Evolutionary conservation across 2,797 vertebrate species (phyloP).

Genomic region (Loris lydekkerianus): DNA sequence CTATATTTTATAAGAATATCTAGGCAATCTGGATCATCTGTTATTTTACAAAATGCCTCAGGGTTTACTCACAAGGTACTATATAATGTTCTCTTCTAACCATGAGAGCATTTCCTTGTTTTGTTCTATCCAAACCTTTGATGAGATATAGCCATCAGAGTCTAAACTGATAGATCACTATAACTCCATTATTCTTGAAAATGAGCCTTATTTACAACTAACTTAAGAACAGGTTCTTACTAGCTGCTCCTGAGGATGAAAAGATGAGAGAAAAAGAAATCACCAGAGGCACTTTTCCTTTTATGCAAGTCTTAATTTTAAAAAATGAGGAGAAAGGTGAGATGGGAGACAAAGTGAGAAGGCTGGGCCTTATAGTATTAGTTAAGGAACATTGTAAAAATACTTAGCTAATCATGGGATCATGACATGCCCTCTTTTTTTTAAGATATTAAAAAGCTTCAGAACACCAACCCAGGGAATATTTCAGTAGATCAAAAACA

Average conservation of each 20-base stretch:
- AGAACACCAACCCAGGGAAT: background rate
- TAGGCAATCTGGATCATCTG: background rate
- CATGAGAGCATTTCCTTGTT: background rate
- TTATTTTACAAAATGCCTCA: background rate
- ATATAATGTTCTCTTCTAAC: background rate
- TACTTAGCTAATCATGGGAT: background rate
- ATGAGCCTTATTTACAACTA: background rate
- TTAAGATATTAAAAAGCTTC: background rate
- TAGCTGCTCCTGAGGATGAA: background rate
- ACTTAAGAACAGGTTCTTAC: background rate
- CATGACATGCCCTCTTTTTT: background rate
- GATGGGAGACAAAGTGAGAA: background rate
- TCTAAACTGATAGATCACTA: background rate
- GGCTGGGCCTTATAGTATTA: background rate
- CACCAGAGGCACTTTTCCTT: background rate
- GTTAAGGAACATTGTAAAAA: slow-evolving; percentile 7
- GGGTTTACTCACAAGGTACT: background rate
- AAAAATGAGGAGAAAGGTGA: background rate
- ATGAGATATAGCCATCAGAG: background rate
- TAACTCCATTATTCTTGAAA: slow-evolving; percentile 9
- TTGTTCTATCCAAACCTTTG: background rate
- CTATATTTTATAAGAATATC: slow-evolving; percentile 33
- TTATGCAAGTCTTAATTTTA: background rate
- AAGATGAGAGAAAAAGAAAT: background rate
- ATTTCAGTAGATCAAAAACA: background rate